Conservation (phyloP, 2,113 vertebrate species). For the Sapayoa aenigma region DNA sequence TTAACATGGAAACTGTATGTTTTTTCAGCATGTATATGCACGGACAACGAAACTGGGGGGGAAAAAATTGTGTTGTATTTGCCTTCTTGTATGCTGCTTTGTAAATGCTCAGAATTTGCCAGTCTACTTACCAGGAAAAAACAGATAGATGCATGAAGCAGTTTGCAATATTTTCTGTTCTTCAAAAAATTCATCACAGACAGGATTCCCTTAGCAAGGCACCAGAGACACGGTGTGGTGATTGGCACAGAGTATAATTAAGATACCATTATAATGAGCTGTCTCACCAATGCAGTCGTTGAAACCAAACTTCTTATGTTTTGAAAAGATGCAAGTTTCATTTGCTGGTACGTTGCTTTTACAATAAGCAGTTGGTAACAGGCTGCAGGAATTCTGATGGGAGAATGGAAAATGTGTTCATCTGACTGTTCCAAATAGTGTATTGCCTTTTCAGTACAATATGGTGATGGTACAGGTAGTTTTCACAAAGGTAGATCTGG, state of each 20-base stretch:
- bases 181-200: neutral
- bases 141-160: neutral
- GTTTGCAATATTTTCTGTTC: neutral
- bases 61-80: neutral
- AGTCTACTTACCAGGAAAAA: neutral
- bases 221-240: neutral
- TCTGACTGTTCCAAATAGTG: neutral
- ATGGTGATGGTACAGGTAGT: neutral
- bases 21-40: neutral
- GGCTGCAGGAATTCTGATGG: neutral
- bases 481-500: neutral
- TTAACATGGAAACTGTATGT: neutral
- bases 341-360: neutral
- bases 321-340: neutral
- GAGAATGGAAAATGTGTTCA: neutral
- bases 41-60: neutral
- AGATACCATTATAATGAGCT: neutral
- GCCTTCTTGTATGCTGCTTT: neutral
- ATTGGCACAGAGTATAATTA: neutral
- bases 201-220: neutral
- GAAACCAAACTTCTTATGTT: neutral
- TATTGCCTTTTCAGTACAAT: neutral
- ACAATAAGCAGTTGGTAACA: neutral
- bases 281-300: neutral
- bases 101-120: neutral